A percentile compares a stretch with the other conserved stretches of the same genome.
These are phyloP conservation scores for Sebastes itinus DNA, from an alignment of 2,797 vertebrate genomes.

Conservation along the genomic window DNA sequence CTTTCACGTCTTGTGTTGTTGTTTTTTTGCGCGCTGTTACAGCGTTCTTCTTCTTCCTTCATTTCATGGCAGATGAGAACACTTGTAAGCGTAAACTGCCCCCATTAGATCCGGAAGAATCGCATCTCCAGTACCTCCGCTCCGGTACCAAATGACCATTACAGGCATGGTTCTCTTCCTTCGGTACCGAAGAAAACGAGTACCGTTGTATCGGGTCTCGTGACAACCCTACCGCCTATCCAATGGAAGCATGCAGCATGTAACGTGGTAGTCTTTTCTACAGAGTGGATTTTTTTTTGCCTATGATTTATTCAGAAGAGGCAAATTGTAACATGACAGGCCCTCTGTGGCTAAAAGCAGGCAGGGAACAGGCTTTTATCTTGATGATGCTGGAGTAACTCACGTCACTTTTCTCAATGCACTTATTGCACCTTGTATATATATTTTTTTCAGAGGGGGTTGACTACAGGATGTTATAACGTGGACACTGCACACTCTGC, in stretches of 20 bases:
- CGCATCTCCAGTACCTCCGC: too few species aligned
- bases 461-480: conserved; percentile 80
- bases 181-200: too few species aligned
- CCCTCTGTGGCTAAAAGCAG: conserved; percentile 22
- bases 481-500: conserved; percentile 75
- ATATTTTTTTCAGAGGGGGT: conserved; percentile 27
- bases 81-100: too few species aligned
- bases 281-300: neutral
- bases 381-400: conserved; percentile 1
- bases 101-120: too few species aligned
- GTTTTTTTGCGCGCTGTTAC: too few species aligned
- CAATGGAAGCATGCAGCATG: conserved; percentile 57
- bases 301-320: conserved; percentile 73
- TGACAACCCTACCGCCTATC: conserved; percentile 24
- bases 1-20: too few species aligned
- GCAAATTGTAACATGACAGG: conserved; percentile 54
- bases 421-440: conserved; percentile 34
- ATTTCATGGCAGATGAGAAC: too few species aligned
- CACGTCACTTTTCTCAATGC: conserved; percentile 32
- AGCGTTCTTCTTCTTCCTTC: too few species aligned
- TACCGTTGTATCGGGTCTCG: too few species aligned
- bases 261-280: conserved; percentile 43
- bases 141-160: too few species aligned
- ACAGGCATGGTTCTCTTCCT: too few species aligned
- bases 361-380: conserved; percentile 33